Base-by-base conservation (phyloP, 2,888 invertebrate species). In the Phorcus lineatus region DNA sequence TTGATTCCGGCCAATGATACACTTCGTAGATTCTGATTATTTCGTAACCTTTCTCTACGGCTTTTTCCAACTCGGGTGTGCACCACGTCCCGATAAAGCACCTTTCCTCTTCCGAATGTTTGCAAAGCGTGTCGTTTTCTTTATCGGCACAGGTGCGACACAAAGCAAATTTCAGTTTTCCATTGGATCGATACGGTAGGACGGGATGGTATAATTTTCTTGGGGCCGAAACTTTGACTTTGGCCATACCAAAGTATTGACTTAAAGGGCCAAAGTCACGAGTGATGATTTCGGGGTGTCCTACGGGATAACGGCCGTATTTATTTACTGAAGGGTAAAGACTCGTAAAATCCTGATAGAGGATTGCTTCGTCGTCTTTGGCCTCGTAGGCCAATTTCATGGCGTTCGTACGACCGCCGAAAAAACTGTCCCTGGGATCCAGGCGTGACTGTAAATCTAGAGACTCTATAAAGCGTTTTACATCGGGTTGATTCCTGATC, bases 361-460 rank as follows among this genome's bases (percentile, higher is more conserved):
- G 80, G 17, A 89, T 85, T 24, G 77, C 75, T 66, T 87, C 88
- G 7, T 80, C 78, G 2, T 74, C 83, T 11, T 57, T 17, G 0
- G 74, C 76, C 66, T 84, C 81, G 28, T 86, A 74, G 28, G 81
- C 84, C 3, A 89, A 77, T 36, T 88, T 77, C 81, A 87, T 79
- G 22, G 86, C 86, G 57, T 86, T 86, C 0, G 86, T 87, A 13
- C 89, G 54, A 0, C 90, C 90, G 0, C 90, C 88, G 80, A 80
- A 88, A 67, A 90, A 88, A 11, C 86, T 86, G 67, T 88, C 86
- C 52, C 87, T 62, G 9, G 88, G 86, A 28, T 87, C 79, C 4
- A 88, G 36, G 17, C 80, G 24, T 4, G 80, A 74, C 28, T 67
- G 24, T 13, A 81, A 24, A 74, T 79, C 76, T 3, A 53, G 7